A percentile compares a stretch with the other conserved stretches of the same genome.
phyloP scores from a whole-genome alignment of 2,113 vertebrate species.

The Nycticryphes semicollaris region DNA sequence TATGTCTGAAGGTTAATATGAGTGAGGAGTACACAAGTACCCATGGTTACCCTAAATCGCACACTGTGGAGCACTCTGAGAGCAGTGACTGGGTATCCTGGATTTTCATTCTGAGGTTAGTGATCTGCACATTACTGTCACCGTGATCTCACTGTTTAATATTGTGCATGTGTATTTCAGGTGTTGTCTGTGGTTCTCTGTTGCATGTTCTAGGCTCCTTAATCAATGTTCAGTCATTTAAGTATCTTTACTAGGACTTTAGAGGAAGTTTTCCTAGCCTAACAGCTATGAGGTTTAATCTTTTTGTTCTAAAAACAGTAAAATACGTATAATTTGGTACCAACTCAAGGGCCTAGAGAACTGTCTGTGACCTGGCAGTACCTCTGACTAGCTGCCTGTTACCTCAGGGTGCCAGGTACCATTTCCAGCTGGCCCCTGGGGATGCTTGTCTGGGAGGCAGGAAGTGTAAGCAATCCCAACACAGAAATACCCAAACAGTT shows the following conservation, averaged over 20 bases:
- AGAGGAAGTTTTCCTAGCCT: background rate
- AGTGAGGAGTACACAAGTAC: background rate
- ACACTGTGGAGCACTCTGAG: background rate
- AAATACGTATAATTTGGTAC: background rate
- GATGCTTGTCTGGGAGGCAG: background rate
- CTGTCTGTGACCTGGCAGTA: background rate
- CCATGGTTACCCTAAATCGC: fast-evolving
- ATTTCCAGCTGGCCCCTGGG: background rate
- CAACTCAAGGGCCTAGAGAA: background rate
- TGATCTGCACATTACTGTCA: background rate
- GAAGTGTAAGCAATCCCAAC: background rate
- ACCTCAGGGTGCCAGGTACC: background rate
- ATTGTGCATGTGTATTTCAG: background rate
- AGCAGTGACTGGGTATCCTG: background rate
- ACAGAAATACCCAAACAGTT: background rate
- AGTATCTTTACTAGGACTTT: background rate
- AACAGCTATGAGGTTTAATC: background rate
- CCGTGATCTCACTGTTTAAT: background rate
- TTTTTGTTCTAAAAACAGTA: background rate
- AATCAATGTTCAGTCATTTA: background rate
- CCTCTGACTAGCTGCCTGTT: background rate
- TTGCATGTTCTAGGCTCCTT: background rate
- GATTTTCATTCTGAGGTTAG: background rate
- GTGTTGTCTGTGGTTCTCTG: background rate
- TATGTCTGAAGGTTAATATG: background rate